Evolutionary conservation across 2,113 vertebrate species (phyloP), one percentile per base, ranked within the genome.

Genomic region (Embiotoca jacksoni): DNA sequence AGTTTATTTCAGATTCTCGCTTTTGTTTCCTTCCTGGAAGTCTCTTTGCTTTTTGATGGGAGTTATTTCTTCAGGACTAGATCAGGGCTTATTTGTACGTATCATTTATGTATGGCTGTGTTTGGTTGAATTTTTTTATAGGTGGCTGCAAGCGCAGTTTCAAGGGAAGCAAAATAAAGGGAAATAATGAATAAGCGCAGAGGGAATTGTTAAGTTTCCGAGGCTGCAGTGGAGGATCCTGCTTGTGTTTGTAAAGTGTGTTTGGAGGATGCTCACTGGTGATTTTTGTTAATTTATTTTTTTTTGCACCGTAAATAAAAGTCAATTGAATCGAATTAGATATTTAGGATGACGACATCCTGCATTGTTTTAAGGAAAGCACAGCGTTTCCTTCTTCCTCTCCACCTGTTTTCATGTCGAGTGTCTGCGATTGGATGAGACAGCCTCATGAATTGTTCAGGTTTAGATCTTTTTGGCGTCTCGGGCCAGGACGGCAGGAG

Each of bases 51-150:
- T 70, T 62, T 76, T 59, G 15, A 37, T 30, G 16, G 52, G 3
- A 49, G 50, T 31, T 39, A 9, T 13, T 58, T 55, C 41, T 33
- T 6, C 3, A 11, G 9, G 33, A 7, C 44, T 10, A 4, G 9
- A 15, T 32, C 72, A 39, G 50, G 46, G 74, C 55, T 70, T 37
- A 54, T 64, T 74, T 57, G 2, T 46, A 23, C 35, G 14, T 35
- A 14, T 14, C 32, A 2, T 63, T 0, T 6, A n/a, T 35, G 6
- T 49, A 46, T 3, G 23, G 44, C 6, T 11, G 37, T 7, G 0
- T 2, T 37, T 16, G 37, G 41, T 50, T 67, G 30, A 16, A 44
- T 56, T 70, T 57, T 57, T 59, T 44, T 72, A 64, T 78, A 23
- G 36, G 23, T 16, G 16, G 69, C 55, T 81, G 37, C 30, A 39